A percentile compares a stretch with the other conserved stretches of the same genome.
phyloP scores from a whole-genome alignment of 2,797 vertebrate species.

The Tragelaphus eurycerus region DNA sequence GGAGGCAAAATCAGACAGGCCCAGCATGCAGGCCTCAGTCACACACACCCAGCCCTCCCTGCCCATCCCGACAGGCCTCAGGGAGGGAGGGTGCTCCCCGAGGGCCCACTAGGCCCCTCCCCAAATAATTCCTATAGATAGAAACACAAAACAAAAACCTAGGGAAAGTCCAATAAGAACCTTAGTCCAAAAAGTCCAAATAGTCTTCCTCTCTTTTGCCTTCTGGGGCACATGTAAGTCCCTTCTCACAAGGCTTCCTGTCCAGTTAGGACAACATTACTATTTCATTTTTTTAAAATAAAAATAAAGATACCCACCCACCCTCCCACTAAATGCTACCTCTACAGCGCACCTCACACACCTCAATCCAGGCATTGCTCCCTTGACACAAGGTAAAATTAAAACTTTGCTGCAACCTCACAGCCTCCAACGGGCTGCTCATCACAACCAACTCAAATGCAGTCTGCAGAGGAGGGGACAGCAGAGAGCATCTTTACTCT shows the following conservation, averaged over 20 bases:
- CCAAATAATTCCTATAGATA: slow-evolving; percentile 55
- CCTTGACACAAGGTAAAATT: slow-evolving; percentile 89
- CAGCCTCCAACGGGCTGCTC: slow-evolving; percentile 57
- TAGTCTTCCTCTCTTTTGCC: slow-evolving; percentile 20
- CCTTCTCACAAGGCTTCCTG: slow-evolving; percentile 66
- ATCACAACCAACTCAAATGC: slow-evolving; percentile 19
- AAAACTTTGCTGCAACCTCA: slow-evolving; percentile 64
- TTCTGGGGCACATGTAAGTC: slow-evolving; percentile 43
- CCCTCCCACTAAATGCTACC: slow-evolving; percentile 48
- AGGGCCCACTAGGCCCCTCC: slow-evolving; percentile 43
- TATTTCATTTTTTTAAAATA: slow-evolving; percentile 81
- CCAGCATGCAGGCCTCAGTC: background rate
- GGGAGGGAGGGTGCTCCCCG: background rate
- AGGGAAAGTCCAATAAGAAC: slow-evolving; percentile 76
- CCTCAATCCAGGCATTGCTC: slow-evolving; percentile 79
- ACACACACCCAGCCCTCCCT: background rate
- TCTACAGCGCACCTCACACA: slow-evolving; percentile 38
- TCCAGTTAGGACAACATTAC: slow-evolving; percentile 75
- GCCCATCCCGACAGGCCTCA: background rate
- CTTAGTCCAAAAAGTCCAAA: slow-evolving; percentile 53
- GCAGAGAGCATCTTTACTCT: background rate
- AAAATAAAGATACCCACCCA: slow-evolving; percentile 77
- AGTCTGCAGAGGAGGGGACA: background rate
- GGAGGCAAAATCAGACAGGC: slow-evolving; percentile 81
- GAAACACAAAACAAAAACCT: slow-evolving; percentile 34